Base-by-base conservation (phyloP, 2,888 invertebrate genomes). In the Leucophenga maculata region DNA sequence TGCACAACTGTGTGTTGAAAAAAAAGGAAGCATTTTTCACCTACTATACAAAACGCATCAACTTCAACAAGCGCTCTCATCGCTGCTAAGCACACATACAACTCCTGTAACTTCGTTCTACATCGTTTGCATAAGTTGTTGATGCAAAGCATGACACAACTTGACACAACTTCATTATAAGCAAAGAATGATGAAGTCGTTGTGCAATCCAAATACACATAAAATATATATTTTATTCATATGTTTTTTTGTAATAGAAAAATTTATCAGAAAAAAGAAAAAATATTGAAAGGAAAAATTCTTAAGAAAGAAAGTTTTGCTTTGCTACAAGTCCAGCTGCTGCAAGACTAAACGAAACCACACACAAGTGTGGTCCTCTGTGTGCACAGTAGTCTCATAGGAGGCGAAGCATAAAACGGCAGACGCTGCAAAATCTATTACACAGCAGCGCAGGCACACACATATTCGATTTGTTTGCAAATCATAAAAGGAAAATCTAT, bases 131-230 rank as follows among this genome's bases (percentile, higher is more conserved):
- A 39, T 39, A 39, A 39, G 39, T 39, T 39, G 39, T 39, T 39
- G 39, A 39, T 11, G 39, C 39, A 39, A 39, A 39, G 39, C 8
- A 39, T 39, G 39, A 39, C 22, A 31, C 32, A 39, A 60, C 60
- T 59, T 59, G 31, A 59, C 16, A 60, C 32, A 60, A 60, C 60
- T 31, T 60, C 39, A 39, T 60, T 14, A 60, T 39, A 39, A 60
- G 44, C 11, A 55, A 60, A 60, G 60, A 60, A 60, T 39, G 32
- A 60, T 60, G 60, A 60, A 60, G 44, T 60, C 44, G 60, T 60
- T 60, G 39, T 60, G 60, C 18, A 60, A 60, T 22, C 3, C 14
- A 55, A 20, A 9, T 22, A 18, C 54, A 16, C 20, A 32, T 14
- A 32, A 20, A 55, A 22, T 20, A 60, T 16, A 39, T 60, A 60